phyloP scores from a whole-genome alignment of 2,797 vertebrate genomes.

The Anableps anableps region DNA sequence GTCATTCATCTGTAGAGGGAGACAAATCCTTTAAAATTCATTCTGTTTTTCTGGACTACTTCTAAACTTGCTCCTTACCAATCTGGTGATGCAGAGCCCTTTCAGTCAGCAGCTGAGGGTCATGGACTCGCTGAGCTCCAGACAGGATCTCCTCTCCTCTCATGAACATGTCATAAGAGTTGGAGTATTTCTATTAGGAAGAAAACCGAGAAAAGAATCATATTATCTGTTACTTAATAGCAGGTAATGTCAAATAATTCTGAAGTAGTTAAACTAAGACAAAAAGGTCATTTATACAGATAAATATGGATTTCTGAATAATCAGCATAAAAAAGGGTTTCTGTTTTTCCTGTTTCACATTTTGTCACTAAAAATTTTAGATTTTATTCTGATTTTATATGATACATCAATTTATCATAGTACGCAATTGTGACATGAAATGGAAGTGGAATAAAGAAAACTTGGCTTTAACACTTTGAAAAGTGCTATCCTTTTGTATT shows the following conservation, averaged over 20 bases:
- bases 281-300: too few species aligned
- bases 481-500: not conserved
- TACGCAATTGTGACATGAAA: not conserved
- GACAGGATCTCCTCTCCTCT: conserved; percentile 98
- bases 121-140: conserved; percentile 96
- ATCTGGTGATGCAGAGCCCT: conserved; percentile 92
- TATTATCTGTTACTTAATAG: not conserved
- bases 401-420: not conserved
- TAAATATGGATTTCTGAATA: not conserved
- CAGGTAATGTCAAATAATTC: not conserved
- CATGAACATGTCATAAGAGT: conserved; percentile 99
- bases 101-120: conserved; percentile 93
- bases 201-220: not conserved
- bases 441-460: not conserved
- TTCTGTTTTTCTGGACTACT: not conserved
- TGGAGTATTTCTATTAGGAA: conserved; percentile 90
- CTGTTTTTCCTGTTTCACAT: not conserved
- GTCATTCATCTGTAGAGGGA: conserved; percentile 47
- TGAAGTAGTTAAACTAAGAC: not conserved
- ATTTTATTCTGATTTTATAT: not conserved
- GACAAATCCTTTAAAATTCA: conserved; percentile 11
- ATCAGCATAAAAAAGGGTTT: too few species aligned
- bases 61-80: conserved; percentile 66
- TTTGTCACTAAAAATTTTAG: not conserved
- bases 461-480: not conserved